Conservation (phyloP, 1,140 invertebrate genomes). For the Acromyrmex charruanus region DNA sequence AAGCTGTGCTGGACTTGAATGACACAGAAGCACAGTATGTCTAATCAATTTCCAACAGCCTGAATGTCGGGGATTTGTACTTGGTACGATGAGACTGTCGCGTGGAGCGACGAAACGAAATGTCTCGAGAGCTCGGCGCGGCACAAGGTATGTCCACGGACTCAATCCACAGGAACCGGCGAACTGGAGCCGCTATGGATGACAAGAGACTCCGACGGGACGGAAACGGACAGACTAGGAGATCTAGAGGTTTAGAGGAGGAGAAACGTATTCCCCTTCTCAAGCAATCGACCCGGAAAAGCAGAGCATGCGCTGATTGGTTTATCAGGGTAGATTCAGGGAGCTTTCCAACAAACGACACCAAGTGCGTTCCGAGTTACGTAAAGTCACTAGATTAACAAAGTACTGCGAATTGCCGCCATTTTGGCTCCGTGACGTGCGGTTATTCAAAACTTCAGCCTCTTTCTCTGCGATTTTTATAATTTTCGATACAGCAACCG, state of each 20-base stretch:
- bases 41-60: neutral
- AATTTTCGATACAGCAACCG: too few relatives aligned
- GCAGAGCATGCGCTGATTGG: neutral
- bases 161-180: constrained; percentile 80
- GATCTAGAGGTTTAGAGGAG: too few relatives aligned
- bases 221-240: constrained; percentile 82
- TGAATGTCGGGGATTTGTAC: neutral
- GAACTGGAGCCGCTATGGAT: constrained; percentile 83
- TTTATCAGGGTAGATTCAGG: too few relatives aligned
- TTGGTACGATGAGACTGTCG: neutral
- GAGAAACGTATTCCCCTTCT: too few relatives aligned
- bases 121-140: neutral
- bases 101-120: constrained; percentile 26
- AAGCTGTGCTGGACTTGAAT: constrained; percentile 8
- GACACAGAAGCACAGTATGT: constrained; percentile 39
- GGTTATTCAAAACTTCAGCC: too few relatives aligned
- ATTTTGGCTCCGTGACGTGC: too few relatives aligned
- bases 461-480: too few relatives aligned
- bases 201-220: constrained; percentile 82
- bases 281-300: neutral
- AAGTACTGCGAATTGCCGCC: too few relatives aligned
- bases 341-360: too few relatives aligned
- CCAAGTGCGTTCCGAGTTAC: too few relatives aligned
- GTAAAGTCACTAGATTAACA: too few relatives aligned
- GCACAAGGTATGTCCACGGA: constrained; percentile 72